Evolutionary conservation across 2,797 vertebrate species (phyloP).

Genomic region (Loris lydekkerianus): DNA sequence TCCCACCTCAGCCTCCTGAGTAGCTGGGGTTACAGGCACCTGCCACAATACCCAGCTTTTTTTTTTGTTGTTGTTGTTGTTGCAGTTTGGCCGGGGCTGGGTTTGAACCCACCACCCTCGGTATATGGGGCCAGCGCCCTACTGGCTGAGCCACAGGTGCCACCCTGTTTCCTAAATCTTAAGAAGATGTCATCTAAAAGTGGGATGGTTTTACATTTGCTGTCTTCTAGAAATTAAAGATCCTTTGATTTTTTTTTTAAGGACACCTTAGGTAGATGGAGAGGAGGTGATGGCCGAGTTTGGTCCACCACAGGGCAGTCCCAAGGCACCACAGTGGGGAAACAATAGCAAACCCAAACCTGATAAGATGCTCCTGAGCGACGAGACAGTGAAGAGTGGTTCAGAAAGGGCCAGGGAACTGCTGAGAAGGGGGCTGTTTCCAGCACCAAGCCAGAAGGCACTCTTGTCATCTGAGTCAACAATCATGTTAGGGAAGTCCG

Average conservation of each 20-base stretch:
- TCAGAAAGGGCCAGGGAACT: not conserved
- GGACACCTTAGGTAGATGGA: not conserved
- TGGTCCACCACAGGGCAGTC: not conserved
- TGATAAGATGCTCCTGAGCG: not conserved
- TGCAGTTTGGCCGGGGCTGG: no score
- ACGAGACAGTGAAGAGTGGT: not conserved
- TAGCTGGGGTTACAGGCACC: no score
- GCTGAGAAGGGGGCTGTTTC: not conserved
- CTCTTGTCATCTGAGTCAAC: not conserved
- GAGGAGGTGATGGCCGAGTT: rapidly evolving
- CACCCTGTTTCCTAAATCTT: not conserved
- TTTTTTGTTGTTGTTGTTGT: no score
- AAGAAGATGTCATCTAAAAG: not conserved
- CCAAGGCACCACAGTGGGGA: not conserved
- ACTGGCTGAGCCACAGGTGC: no score
- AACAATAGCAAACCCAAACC: not conserved
- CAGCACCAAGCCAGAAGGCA: not conserved
- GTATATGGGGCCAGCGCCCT: no score
- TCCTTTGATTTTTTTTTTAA: not conserved
- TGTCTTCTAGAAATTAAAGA: not conserved
- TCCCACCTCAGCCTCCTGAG: no score
- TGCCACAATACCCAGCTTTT: no score
- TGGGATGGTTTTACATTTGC: not conserved
- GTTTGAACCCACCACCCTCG: no score
- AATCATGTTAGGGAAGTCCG: not conserved